Percentiles rank a stretch among this genome's conserved stretches.
phyloP scores from a whole-genome alignment of 1,140 invertebrate genomes.

The Magallana gigas region DNA sequence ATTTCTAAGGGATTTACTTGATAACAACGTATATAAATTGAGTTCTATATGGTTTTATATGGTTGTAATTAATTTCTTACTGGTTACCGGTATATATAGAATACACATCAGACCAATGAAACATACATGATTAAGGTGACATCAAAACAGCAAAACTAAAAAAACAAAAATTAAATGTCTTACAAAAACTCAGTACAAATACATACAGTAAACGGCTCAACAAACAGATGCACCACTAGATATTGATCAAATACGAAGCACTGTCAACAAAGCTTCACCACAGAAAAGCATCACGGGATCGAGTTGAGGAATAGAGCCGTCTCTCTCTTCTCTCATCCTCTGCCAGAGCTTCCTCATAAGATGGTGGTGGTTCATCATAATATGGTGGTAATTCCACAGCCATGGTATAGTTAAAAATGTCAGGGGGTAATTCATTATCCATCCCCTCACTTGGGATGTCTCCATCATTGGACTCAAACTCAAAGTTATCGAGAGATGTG shows the following conservation, averaged over 20 bases:
- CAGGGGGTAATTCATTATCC: background rate
- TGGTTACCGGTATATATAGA: no score
- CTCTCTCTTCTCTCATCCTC: conserved; percentile 7
- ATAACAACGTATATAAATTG: no score
- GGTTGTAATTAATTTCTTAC: no score
- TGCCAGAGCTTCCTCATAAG: conserved; percentile 61
- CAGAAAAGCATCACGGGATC: conserved; percentile 23
- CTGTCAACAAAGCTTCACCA: conserved; percentile 3
- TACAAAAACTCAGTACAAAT: no score
- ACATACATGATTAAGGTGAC: no score
- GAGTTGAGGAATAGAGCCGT: background rate
- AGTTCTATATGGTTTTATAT: no score
- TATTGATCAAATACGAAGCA: background rate
- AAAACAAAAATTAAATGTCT: no score
- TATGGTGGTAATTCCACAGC: conserved; percentile 58
- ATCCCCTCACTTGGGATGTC: background rate
- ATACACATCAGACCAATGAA: no score
- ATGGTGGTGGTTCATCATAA: conserved; percentile 59
- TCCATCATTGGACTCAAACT: background rate
- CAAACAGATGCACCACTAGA: background rate
- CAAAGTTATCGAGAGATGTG: background rate
- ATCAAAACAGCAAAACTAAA: no score
- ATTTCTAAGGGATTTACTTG: no score
- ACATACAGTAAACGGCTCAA: background rate
- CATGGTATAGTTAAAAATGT: conserved; percentile 44